A percentile compares a stretch with the other conserved stretches of the same genome.
phyloP scores from a whole-genome alignment of 1,140 invertebrate genomes.

The Drosophila pachea region DNA sequence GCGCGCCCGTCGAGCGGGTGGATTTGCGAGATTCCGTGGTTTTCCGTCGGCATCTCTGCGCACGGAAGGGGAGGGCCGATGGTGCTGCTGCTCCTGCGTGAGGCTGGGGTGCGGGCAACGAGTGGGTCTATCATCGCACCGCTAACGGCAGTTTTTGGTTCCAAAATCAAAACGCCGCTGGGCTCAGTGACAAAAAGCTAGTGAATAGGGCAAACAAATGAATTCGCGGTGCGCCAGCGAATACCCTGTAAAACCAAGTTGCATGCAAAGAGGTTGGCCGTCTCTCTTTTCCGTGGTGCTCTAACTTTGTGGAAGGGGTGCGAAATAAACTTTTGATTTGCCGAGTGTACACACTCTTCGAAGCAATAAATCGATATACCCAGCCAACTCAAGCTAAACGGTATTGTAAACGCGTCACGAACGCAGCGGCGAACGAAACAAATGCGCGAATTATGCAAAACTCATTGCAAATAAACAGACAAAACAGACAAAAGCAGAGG shows the following conservation, averaged over 20 bases:
- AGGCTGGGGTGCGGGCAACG: background rate
- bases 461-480: constrained; percentile 74
- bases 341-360: background rate
- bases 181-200: constrained; percentile 41
- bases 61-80: too few species aligned
- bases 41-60: background rate
- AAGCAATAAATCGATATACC: constrained; percentile 8
- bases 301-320: background rate
- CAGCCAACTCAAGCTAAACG: background rate
- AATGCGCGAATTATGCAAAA: constrained; percentile 77
- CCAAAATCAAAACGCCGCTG: constrained; percentile 69
- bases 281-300: too few species aligned
- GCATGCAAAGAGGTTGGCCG: too few species aligned
- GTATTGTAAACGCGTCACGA: constrained; percentile 40
- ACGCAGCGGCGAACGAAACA: constrained; percentile 55
- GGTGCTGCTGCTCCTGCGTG: background rate
- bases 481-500: constrained; percentile 26
- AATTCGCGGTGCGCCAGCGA: background rate
- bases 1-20: constrained; percentile 36
- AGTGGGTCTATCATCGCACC: constrained; percentile 24
- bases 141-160: constrained; percentile 57
- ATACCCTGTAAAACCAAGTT: constrained; percentile 12
- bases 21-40: constrained; percentile 31
- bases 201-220: constrained; percentile 8
- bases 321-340: background rate